Evolutionary conservation across 2,888 invertebrate species (phyloP), one percentile per base, ranked within the genome.

Genomic region (Acleris laterana): DNA sequence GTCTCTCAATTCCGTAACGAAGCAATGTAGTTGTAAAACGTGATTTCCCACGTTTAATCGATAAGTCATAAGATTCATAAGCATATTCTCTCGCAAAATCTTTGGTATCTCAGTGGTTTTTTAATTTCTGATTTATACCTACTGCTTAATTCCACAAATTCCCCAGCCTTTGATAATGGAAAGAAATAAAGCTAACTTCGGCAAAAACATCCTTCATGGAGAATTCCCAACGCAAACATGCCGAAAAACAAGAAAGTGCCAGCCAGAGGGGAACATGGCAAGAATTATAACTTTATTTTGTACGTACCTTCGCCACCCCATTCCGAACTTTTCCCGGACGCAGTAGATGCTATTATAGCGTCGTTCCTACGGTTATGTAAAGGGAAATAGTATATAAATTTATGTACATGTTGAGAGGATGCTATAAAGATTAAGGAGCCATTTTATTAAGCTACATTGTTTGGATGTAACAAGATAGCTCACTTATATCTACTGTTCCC

Each of bases 211-310:
- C 49, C 17, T 50, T 44, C 42, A 61, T 32, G 17, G 46, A 44
- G 59, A 49, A 55, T 49, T 56, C 60, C 44, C 55, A 25, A 9
- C 42, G 61, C 51, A 44, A 59, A 63, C 68, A 57, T 9, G 46
- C 44, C 50, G 50, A 62, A 59, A 68, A 68, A 59, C 68, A 67
- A 20, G 53, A 60, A 67, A 53, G 38, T 38, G 38, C 58, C 42
- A 57, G 53, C 20, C 44, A 28, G n/a, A 52, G 60, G 58, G 60
- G 58, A 61, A 52, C 25, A 55, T 20, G 16, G 55, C 53, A 69
- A 69, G 71, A 71, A 62, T 73, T 73, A 73, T 69, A 70, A 70
- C 68, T 70, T 71, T 72, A 69, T 71, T 73, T 70, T 72, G 44
- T 59, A 51, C 28, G 46, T 46, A 50, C 32, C 48, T 49, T 22